phyloP scores from a whole-genome alignment of 2,888 invertebrate genomes.

The Nemotelus pantherinus region DNA sequence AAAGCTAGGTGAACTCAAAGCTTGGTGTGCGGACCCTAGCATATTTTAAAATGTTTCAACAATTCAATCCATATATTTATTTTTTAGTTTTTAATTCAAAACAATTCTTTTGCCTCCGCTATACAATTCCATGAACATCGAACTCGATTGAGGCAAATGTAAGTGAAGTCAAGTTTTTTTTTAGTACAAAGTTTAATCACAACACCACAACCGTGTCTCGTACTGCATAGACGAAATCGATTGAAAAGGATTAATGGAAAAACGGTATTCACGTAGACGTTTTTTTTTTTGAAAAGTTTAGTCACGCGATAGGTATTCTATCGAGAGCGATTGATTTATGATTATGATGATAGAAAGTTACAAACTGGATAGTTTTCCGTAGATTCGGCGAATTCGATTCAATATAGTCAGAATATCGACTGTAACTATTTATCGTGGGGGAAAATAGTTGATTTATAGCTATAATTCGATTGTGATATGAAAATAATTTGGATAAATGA shows the following conservation, averaged over 20 bases:
- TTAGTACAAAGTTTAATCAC: slow-evolving; percentile 19
- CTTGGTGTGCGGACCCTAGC: too few relatives aligned
- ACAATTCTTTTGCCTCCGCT: too few relatives aligned
- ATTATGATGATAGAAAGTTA: slow-evolving; percentile 36
- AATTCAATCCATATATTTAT: too few relatives aligned
- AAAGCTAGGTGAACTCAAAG: too few relatives aligned
- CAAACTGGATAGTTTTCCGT: slow-evolving; percentile 10
- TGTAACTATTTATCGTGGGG: too few relatives aligned
- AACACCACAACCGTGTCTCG: background rate
- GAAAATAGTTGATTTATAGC: background rate
- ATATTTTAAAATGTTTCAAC: too few relatives aligned
- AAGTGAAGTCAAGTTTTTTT: background rate
- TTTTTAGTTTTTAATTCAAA: too few relatives aligned
- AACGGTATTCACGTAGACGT: slow-evolving; percentile 12
- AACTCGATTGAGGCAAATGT: too few relatives aligned
- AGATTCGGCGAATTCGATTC: background rate
- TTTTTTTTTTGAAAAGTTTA: background rate
- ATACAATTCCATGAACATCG: too few relatives aligned
- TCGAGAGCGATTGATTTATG: slow-evolving; percentile 42
- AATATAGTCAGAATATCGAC: too few relatives aligned
- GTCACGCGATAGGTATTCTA: slow-evolving; percentile 38
- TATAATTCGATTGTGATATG: background rate
- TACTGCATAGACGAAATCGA: slow-evolving; percentile 29
- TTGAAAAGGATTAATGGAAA: slow-evolving; percentile 42
- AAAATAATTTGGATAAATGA: slow-evolving; percentile 2